Evolutionary conservation across 2,113 vertebrate species (phyloP), one percentile per base, ranked within the genome.

Genomic region (Embiotoca jacksoni): DNA sequence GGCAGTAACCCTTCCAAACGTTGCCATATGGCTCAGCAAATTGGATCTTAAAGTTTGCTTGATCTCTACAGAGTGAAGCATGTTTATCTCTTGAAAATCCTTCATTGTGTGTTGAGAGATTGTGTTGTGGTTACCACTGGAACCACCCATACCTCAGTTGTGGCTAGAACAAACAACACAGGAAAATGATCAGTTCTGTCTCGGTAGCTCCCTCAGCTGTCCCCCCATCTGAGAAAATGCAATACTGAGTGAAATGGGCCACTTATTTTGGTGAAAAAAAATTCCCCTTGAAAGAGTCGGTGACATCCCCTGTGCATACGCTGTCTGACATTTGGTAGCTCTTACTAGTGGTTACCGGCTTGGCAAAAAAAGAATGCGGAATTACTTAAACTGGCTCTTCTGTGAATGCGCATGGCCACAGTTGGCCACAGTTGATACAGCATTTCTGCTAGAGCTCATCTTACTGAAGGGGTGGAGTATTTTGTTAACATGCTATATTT

Each of bases 401-500:
- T 78, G 47, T 85, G 58, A 84, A 65, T 66, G 71, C 72, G 60
- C 72, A 74, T 65, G 67, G 74, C 58, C 59, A 57, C 72, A 82
- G 69, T 85, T 80, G 73, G 75, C 84, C 72, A 71, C 80, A 86
- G 73, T 87, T 83, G 77, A 87, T 87, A 62, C 78, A 87, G 55
- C 60, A 80, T 86, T 91, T 88, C 63, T 70, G 55, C 66, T 60
- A 59, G 70, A 62, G 75, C 64, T 78, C 55, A 68, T 78, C 50
- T 83, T 78, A 72, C 67, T 64, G 46, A 54, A 74, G 69, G 76
- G 82, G 83, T 81, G 91, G 89, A 84, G 83, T 88, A 39, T 87
- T 90, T 85, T 90, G 72, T 84, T 90, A 78, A 69, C 71, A 32
- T 80, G 71, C 79, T 89, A 90, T 92, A 89, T 83, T 83, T 90